phyloP scores from a whole-genome alignment of 2,888 invertebrate genomes.

The Hemicrepidius hirtus region DNA sequence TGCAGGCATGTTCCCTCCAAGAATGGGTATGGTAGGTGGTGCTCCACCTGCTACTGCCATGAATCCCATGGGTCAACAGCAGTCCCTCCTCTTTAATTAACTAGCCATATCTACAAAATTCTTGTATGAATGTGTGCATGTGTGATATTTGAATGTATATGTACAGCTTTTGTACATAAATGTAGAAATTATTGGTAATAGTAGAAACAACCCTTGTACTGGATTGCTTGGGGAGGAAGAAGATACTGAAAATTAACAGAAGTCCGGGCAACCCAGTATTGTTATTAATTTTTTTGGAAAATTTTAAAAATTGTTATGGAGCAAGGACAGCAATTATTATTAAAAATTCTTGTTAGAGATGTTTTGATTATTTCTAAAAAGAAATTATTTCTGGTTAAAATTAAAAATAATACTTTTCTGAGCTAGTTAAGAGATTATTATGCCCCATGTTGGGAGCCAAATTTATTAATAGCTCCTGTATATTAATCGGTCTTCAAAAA shows the following conservation, averaged over 20 bases:
- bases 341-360: background rate
- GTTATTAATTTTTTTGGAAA: conserved; percentile 26
- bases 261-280: conserved; percentile 12
- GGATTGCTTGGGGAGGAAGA: conserved; percentile 6
- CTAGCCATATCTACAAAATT: conserved; percentile 46
- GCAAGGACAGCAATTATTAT: background rate
- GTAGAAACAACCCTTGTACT: conserved; percentile 3
- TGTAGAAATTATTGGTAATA: conserved; percentile 16
- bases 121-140: conserved; percentile 39
- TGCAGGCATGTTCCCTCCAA: conserved; percentile 64
- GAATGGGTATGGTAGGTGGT: conserved; percentile 63
- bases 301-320: conserved; percentile 15
- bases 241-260: background rate
- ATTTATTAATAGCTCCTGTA: background rate
- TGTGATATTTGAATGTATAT: conserved; percentile 42
- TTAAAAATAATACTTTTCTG: background rate
- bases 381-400: too few relatives aligned
- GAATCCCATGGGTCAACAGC: conserved; percentile 67
- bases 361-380: too few relatives aligned
- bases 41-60: conserved; percentile 60
- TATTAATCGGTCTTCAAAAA: too few relatives aligned
- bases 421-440: background rate
- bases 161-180: conserved; percentile 42
- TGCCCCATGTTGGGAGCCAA: too few relatives aligned
- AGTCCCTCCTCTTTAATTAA: conserved; percentile 69